phyloP scores from a whole-genome alignment of 2,797 vertebrate species.

The Xenopus petersii region DNA sequence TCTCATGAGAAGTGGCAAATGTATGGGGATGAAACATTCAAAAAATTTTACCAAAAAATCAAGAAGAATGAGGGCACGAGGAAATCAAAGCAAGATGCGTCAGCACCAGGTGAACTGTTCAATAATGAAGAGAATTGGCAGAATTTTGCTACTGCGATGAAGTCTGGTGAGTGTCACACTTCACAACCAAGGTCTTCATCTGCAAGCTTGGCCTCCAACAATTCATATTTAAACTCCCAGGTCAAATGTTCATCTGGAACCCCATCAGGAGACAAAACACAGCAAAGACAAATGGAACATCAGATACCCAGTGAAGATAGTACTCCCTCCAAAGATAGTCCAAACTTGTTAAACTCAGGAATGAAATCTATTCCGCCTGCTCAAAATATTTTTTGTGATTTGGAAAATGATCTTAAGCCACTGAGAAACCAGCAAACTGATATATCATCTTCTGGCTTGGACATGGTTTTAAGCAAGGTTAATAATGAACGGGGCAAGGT shows the following conservation, averaged over 20 bases:
- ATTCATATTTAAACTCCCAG: conserved; percentile 7
- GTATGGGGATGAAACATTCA: conserved; percentile 88
- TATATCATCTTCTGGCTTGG: too few species aligned
- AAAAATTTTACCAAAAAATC: conserved; percentile 80
- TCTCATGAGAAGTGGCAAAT: conserved; percentile 95
- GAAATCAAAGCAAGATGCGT: conserved; percentile 57
- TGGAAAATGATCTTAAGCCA: not conserved
- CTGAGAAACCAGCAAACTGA: not conserved
- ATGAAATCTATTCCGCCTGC: not conserved
- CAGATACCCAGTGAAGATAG: not conserved
- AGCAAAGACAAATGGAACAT: not conserved
- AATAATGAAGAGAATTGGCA: conserved; percentile 22
- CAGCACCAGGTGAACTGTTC: conserved; percentile 26
- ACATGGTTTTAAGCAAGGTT: not conserved
- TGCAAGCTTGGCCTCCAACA: conserved; percentile 11
- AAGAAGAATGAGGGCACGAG: conserved; percentile 65
- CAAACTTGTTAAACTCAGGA: not conserved
- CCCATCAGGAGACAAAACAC: not conserved
- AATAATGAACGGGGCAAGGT: not conserved
- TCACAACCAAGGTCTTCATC: conserved; percentile 9
- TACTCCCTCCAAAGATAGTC: not conserved
- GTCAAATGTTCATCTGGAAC: not conserved
- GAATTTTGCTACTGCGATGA: conserved; percentile 14
- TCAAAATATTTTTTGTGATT: too few species aligned
- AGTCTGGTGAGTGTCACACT: conserved; percentile 1